Evolutionary conservation across 30 jellyfish, hydroid and myxozoan species (phyloP), one percentile per base, ranked within the genome.

Genomic region (Cassiopea andromeda): DNA sequence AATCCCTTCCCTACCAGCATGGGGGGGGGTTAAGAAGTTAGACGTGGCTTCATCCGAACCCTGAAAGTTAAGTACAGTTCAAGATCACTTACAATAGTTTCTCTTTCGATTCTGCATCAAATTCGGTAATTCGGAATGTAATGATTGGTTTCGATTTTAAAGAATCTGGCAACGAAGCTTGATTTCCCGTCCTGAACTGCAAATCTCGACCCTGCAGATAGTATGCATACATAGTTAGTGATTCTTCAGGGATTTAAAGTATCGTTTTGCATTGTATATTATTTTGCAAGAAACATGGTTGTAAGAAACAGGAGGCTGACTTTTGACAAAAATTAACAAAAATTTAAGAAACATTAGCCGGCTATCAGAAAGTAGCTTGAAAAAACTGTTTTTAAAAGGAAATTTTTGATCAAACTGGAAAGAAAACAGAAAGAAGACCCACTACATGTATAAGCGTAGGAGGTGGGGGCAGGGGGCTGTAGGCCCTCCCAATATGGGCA

Each of bases 101-200:
- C 44, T 94, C 88, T 68, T 77, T 85, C 2, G 90, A 17, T 48
- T 49, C 89, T 54, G 75, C 90, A 75, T 94, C 98, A 1, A 90
- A 83, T 13, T 94, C 98, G 7, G 97, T 94, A 46, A 94, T 87
- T 64, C 94, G 92, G 61, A 94, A 90, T 8, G 92, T 48, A 2
- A 88, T 88, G 3, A 58, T 73, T 10, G 89, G 85, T 59, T 85
- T 73, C 0, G 89, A 60, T 71, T 80, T 84, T 73, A 94, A 54
- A 1, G 92, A 45, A 61, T 85, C 98, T 2, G 98, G 97, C 47
- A 94, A 79, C 15, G 97, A 80, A 27, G 97, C 69, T 75, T 94
- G 98, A 17, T 60, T 54, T 44, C 18, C 86, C 8, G 97, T 94
- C n/a, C 12, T 61, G 74, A 94, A 94, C 7, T 87, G 73, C 18